Evolutionary conservation across 2,113 vertebrate species (phyloP), one percentile per base, ranked within the genome.

Genomic region (Malurus alboscapulatus): DNA sequence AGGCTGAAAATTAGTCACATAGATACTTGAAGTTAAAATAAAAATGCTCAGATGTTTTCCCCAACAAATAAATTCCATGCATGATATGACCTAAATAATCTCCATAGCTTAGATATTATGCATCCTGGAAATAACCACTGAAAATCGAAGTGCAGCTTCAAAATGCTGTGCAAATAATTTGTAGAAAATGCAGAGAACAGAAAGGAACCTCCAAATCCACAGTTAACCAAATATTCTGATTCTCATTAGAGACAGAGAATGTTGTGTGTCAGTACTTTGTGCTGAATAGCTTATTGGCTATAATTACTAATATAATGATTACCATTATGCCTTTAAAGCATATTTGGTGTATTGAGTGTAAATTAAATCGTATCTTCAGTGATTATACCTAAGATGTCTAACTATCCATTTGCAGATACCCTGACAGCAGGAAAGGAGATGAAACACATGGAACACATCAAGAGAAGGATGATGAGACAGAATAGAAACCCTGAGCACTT

Each of bases 231-330:
- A 15, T 8, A 50, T 13, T 51, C 6, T 53, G 8, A 3, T 32
- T 83, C 22, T 58, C 6, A 19, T 2, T 72, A 19, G 13, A 72
- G 7, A 36, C 57, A 17, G 0, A 1, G 0, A 6, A 36, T 40
- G 7, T 15, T 42, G 34, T 2, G 1, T 12, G 8, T 44, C 32
- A 89, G 13, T 44, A 32, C 8, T 48, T 61, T 22, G 12, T 65
- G 17, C 25, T 88, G 27, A 76, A 30, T 0, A 44, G 4, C 16
- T 4, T 10, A 36, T 48, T 40, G 85, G 2, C 6, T 55, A 34
- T 32, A 83, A 59, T 59, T 14, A 75, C 44, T 82, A 82, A 30
- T 25, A 59, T 8, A 48, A 82, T 32, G 15, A 3, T n/a, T 65
- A 48, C 29, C 65, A 42, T 45, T 57, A 63, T 12, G 34, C 5